A percentile compares a stretch with the other conserved stretches of the same genome.
phyloP scores from a whole-genome alignment of 2,113 vertebrate genomes.

The Marcusenius ussheri region DNA sequence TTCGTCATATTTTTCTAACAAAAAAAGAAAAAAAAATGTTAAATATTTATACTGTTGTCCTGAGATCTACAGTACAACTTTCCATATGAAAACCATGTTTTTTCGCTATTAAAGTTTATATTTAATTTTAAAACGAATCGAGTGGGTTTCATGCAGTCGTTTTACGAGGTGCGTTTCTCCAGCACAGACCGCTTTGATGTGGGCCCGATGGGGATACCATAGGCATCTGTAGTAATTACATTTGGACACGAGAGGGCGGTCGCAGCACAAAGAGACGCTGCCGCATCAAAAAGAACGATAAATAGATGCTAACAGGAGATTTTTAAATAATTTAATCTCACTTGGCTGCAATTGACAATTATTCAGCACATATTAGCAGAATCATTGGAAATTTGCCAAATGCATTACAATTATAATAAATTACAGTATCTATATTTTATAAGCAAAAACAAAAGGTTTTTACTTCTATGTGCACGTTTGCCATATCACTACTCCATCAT shows the following conservation, averaged over 20 bases:
- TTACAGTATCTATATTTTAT: neutral
- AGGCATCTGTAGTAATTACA: neutral
- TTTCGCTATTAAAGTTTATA: neutral
- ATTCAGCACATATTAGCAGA: neutral
- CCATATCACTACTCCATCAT: neutral
- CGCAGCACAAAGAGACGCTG: neutral
- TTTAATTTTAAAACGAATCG: neutral
- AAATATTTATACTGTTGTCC: neutral
- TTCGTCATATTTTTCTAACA: neutral
- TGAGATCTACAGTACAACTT: neutral
- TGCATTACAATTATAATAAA: neutral
- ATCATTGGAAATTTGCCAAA: neutral
- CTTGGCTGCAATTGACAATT: neutral
- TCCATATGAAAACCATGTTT: neutral
- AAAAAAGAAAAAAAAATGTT: neutral
- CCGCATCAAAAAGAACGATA: neutral
- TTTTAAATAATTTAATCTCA: neutral
- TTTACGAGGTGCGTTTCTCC: neutral
- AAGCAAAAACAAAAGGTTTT: neutral
- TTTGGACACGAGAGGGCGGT: slow-evolving; percentile 7
- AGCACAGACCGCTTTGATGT: neutral
- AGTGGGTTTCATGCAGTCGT: neutral
- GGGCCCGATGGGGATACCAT: neutral
- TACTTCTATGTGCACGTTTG: neutral
- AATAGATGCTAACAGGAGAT: neutral